phyloP scores from a whole-genome alignment of 1,140 invertebrate species.

The Diuraphis noxia region DNA sequence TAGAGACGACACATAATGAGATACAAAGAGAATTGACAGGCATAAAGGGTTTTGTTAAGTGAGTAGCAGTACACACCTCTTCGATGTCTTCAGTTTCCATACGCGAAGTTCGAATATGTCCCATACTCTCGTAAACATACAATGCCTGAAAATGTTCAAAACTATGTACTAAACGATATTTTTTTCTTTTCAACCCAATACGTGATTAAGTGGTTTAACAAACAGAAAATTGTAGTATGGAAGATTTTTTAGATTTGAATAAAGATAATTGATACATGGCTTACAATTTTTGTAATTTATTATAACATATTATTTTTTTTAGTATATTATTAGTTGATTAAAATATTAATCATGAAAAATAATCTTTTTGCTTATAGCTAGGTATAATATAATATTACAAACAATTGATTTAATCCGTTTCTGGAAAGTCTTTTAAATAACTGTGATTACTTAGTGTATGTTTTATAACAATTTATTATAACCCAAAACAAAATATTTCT shows the following conservation, averaged over 20 bases:
- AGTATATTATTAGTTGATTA: background rate
- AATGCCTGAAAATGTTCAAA: slow-evolving; percentile 20
- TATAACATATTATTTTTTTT: background rate
- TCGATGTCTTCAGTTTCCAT: slow-evolving; percentile 27
- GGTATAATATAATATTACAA: background rate
- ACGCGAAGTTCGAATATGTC: slow-evolving; percentile 19
- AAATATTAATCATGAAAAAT: background rate
- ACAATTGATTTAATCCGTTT: background rate
- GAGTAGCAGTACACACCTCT: slow-evolving; percentile 35
- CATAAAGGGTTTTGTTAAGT: background rate
- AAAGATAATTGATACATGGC: background rate
- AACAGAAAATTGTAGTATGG: background rate
- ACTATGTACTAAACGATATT: background rate
- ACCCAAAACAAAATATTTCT: background rate
- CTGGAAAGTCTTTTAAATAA: background rate
- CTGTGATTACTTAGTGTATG: background rate
- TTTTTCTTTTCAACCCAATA: background rate
- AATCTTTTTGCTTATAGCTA: background rate
- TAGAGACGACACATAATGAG: background rate
- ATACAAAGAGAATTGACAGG: background rate
- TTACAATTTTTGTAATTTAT: background rate
- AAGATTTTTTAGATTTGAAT: background rate
- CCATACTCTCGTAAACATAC: slow-evolving; percentile 17
- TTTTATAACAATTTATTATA: background rate
- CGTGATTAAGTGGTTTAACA: background rate